Evolutionary conservation across 2,113 vertebrate species (phyloP), one percentile per base, ranked within the genome.

Genomic region (Channa argus): DNA sequence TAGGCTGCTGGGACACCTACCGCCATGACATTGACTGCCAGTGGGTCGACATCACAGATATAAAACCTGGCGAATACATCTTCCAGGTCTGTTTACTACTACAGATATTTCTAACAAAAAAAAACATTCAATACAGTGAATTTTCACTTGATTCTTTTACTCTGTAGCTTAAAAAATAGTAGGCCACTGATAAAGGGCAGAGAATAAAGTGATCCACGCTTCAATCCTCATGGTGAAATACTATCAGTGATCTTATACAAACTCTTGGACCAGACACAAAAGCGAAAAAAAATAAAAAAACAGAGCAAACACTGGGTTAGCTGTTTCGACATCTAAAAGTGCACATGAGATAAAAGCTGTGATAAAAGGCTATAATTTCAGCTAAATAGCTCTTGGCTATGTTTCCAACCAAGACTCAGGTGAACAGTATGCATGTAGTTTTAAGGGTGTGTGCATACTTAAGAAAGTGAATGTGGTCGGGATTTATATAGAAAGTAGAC

Each of bases 11-110:
- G 97, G 98, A 99, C 77, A 98, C 97, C 2, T 99, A 99, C 84
- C 96, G 97, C 63, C 98, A 99, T 0, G 98, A 99, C 84, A 99
- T 99, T 0, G 98, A 99, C 91, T 99, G 98, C 88, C 98, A 99
- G 77, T 99, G 98, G 98, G 89, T 99, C 0, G 98, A 99, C 60
- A 94, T 99, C 85, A 99, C 97, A 0, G 97, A 99, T 0, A 92
- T 99, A 50, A 86, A 90, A 0, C 96, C 97, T 0, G 98, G 98
- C 58, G 95, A 97, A 88, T 99, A 99, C 84, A 94, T 96, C 82
- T 97, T 99, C 86, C 98, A 99, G 97, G 98, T 99, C 60, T 59
- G 78, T 51, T 39, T 37, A 2, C 6, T 41, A 7, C 6, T 41
- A 41, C 39, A 41, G 39, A 41, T 7, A 2, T 41, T 41, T 41